Conservation (phyloP, 2,888 invertebrate genomes). For the Mesorhabditis spiculigera region DNA sequence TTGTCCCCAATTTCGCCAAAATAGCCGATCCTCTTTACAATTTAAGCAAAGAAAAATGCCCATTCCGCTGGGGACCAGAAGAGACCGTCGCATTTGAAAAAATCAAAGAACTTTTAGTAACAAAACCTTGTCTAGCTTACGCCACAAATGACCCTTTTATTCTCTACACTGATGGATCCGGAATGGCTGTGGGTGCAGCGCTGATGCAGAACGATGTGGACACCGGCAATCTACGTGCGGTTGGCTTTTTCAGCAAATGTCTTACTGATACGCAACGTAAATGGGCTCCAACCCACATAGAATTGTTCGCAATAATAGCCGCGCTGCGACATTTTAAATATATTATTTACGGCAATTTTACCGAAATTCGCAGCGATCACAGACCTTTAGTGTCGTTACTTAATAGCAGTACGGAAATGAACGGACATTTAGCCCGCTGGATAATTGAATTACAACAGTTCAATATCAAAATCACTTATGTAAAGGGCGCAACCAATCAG, state of each 20-base stretch:
- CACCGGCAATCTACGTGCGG: conserved; percentile 18
- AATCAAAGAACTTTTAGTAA: neutral
- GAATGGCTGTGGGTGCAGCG: conserved; percentile 39
- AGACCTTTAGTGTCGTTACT: conserved; percentile 17
- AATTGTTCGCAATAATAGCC: conserved; percentile 35
- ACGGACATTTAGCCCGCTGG: conserved; percentile 62
- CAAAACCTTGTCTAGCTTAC: conserved; percentile 14
- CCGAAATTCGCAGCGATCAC: conserved; percentile 19
- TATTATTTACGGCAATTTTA: conserved; percentile 13
- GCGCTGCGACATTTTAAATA: conserved; percentile 21
- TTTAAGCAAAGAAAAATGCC: conserved; percentile 8
- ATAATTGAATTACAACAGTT: conserved; percentile 59
- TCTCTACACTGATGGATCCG: conserved; percentile 39
- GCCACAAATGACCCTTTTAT: conserved; percentile 22
- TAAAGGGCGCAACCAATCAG: conserved; percentile 59
- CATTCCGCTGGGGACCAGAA: conserved; percentile 11
- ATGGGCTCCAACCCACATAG: conserved; percentile 35
- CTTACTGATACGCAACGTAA: conserved; percentile 26
- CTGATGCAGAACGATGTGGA: conserved; percentile 24
- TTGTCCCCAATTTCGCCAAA: conserved; percentile 12
- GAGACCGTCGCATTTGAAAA: conserved; percentile 13
- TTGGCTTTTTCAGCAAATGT: conserved; percentile 41
- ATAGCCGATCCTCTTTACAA: conserved; percentile 13
- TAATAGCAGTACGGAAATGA: conserved; percentile 57
- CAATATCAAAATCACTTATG: conserved; percentile 58